Evolutionary conservation across 2,888 invertebrate species (phyloP).

Genomic region (Perizoma affinitatum): DNA sequence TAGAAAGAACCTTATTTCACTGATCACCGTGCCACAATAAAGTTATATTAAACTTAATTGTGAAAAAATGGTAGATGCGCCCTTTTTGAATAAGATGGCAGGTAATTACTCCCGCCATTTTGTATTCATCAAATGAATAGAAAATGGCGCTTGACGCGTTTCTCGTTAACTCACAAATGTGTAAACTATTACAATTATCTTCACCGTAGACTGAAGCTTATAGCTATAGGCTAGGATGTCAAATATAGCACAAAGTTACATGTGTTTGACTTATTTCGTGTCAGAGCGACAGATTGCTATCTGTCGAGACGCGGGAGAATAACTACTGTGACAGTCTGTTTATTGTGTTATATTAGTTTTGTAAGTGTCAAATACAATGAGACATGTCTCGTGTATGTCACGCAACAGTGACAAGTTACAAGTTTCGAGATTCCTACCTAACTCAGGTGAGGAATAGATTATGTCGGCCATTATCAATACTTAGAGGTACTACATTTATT

Average conservation of each 20-base stretch:
- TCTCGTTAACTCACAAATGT: slow-evolving; percentile 21
- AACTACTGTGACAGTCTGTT: slow-evolving; percentile 5
- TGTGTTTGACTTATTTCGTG: slow-evolving; percentile 20
- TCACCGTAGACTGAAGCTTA: slow-evolving; percentile 8
- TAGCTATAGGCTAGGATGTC: background rate
- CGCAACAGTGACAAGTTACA: slow-evolving; percentile 8
- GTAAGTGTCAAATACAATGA: slow-evolving; percentile 17
- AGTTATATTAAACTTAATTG: too few relatives aligned
- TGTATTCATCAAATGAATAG: slow-evolving; percentile 9
- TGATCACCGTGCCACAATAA: too few relatives aligned
- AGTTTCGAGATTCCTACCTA: background rate
- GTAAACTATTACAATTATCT: slow-evolving; percentile 1
- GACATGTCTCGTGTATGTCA: slow-evolving; percentile 5
- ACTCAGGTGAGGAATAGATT: background rate
- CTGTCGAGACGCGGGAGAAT: slow-evolving; percentile 18
- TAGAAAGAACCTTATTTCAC: too few relatives aligned
- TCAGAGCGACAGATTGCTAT: slow-evolving; percentile 22
- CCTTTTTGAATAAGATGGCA: background rate
- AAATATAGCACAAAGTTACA: slow-evolving; percentile 2
- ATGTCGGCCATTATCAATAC: too few relatives aligned
- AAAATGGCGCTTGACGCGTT: slow-evolving; percentile 5
- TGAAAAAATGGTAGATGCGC: too few relatives aligned
- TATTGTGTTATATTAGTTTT: slow-evolving; percentile 20
- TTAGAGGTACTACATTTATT: too few relatives aligned
- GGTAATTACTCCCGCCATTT: slow-evolving; percentile 11